These are phyloP conservation scores for Ataeniobius toweri DNA, from an alignment of 2,797 vertebrate species.

Conservation along the genomic window DNA sequence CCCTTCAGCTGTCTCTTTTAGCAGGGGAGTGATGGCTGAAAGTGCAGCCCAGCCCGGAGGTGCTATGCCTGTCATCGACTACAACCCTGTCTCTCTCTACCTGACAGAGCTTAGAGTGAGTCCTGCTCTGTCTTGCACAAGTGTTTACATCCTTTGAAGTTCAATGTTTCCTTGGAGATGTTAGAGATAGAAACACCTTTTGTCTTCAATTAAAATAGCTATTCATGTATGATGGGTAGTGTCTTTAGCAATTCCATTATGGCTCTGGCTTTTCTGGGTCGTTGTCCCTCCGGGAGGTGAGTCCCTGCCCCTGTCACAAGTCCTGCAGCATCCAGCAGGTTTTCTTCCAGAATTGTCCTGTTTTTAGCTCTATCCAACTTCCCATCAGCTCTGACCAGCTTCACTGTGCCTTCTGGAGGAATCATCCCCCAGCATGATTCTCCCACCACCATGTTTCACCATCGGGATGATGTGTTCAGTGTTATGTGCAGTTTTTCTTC, in stretches of 20 bases:
- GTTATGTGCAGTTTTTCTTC: no score
- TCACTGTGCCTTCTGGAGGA: neutral
- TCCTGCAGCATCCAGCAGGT: neutral
- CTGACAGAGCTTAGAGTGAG: slow-evolving; percentile 89
- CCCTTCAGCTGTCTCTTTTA: slow-evolving; percentile 73
- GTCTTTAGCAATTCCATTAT: no score
- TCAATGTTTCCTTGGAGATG: neutral
- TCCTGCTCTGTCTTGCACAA: neutral
- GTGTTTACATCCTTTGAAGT: neutral
- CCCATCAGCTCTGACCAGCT: neutral
- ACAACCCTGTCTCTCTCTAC: slow-evolving; percentile 89
- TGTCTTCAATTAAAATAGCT: no score
- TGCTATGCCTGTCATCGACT: slow-evolving; percentile 87
- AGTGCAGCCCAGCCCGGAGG: slow-evolving; percentile 40
- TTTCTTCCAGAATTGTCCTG: neutral
- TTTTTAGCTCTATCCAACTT: neutral
- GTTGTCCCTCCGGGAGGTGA: no score
- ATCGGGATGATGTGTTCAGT: neutral
- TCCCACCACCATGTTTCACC: neutral
- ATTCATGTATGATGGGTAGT: no score
- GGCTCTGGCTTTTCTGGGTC: no score
- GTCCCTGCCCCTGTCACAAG: no score
- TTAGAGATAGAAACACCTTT: no score
- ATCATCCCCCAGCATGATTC: neutral
- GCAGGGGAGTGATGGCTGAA: slow-evolving; percentile 74